phyloP scores from a whole-genome alignment of 2,113 vertebrate genomes.

The Macaca nemestrina region DNA sequence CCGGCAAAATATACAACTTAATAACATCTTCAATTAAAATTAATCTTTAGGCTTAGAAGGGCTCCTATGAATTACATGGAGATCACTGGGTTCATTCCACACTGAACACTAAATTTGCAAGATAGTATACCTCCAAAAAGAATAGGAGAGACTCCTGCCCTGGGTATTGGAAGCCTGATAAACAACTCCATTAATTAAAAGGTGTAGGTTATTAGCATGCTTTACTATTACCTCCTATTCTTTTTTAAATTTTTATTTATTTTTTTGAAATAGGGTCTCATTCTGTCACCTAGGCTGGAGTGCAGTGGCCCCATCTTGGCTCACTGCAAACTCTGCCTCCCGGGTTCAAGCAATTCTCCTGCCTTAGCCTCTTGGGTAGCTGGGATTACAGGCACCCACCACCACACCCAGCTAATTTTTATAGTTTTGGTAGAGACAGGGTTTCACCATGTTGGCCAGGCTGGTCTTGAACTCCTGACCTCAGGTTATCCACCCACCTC shows the following conservation, averaged over 20 bases:
- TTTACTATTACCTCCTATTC: not conserved
- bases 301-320: no score
- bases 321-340: no score
- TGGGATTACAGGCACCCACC: no score
- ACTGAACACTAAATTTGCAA: constrained; percentile 64
- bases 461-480: no score
- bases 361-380: no score
- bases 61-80: constrained; percentile 25
- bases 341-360: no score
- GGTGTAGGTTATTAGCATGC: constrained; percentile 4
- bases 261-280: no score
- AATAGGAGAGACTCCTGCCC: constrained; percentile 59
- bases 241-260: not conserved
- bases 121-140: constrained; percentile 62
- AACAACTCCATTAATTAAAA: constrained; percentile 71
- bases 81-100: constrained; percentile 41
- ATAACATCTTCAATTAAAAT: constrained; percentile 34
- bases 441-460: no score
- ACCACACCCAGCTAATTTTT: no score
- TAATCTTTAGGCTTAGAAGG: constrained; percentile 16
- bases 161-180: constrained; percentile 60
- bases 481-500: no score
- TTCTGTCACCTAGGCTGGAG: no score
- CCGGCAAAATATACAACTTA: not conserved
- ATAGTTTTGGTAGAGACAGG: no score